Evolutionary conservation across 37 sponge, comb jelly and placozoan genomes (phyloP), one percentile per base, ranked within the genome.

Genomic region (Cladorhizidae sp.): DNA sequence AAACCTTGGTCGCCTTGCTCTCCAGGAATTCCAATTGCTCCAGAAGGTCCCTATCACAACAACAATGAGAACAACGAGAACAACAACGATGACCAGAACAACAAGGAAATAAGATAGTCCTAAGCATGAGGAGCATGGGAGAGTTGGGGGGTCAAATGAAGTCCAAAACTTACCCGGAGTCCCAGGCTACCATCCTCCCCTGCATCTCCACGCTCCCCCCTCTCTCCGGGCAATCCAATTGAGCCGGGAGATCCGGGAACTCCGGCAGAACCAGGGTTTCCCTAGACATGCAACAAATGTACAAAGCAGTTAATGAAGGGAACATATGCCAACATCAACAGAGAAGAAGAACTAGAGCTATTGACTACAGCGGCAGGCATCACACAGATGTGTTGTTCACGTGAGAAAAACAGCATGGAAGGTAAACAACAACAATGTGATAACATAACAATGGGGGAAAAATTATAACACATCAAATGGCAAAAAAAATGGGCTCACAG

Each of bases 171-270:
- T 32, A 77, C 88, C 69, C 76, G 26, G 17, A 67, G 29, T 75
- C 88, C 92, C 61, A 81, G 59, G 23, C 77, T 76, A n/a, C 92
- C 92, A 49, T 76, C 81, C 21, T 92, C 78, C 20, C 90, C 90
- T 79, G 79, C 64, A 25, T 76, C 78, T 32, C 89, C 89, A 22
- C 74, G 62, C 21, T 88, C 89, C 22, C 89, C 89, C 33, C 70
- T 80, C 71, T 80, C 79, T 61, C 85, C 90, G 25, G 75, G 43
- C 29, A 57, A 77, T 49, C 89, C 89, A 70, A 76, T 56, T 40
- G 38, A 36, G 23, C 91, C 91, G 51, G 83, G 70, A 0, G n/a
- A 5, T 21, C 91, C 91, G 0, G 91, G 82, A 28, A 68, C 63
- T 33, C 87, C 87, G 49, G 74, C 75, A 58, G 68, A 21, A 25